Evolutionary conservation across 23 tunicate species (phyloP).

Genomic region (Trididemnum miniatum): DNA sequence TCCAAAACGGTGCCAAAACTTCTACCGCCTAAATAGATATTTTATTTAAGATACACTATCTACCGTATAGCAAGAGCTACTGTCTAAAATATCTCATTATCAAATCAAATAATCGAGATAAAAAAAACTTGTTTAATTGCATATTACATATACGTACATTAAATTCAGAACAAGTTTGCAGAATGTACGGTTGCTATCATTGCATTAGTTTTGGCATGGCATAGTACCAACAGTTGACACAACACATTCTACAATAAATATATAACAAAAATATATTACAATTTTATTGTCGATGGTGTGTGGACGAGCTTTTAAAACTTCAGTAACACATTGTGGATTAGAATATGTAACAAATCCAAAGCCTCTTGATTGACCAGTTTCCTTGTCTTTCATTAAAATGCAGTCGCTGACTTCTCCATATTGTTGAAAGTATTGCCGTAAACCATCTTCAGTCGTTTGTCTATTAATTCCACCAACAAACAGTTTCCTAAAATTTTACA

Average conservation of each 20-base stretch:
- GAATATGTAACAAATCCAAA: conserved; percentile 87
- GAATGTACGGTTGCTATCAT: too few species aligned
- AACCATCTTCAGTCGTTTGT: conserved; percentile 68
- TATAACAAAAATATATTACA: conserved; percentile 29
- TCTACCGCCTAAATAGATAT: too few species aligned
- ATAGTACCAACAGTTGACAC: not conserved
- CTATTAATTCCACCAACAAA: conserved; percentile 88
- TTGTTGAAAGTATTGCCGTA: conserved; percentile 50
- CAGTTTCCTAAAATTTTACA: conserved; percentile 79
- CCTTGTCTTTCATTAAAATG: conserved; percentile 81
- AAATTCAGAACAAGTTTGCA: too few species aligned
- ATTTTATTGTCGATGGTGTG: conserved; percentile 79
- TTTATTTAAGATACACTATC: too few species aligned
- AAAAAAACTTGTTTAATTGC: too few species aligned
- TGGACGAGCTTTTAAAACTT: conserved; percentile 70
- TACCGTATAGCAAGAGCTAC: too few species aligned
- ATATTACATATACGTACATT: too few species aligned
- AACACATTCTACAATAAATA: not conserved
- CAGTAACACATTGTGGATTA: conserved; percentile 52
- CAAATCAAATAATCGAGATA: too few species aligned
- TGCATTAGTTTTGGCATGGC: too few species aligned
- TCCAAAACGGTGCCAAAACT: too few species aligned
- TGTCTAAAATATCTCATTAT: too few species aligned
- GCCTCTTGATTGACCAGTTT: conserved; percentile 74
- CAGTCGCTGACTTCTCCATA: conserved; percentile 76